Evolutionary conservation across 1,140 invertebrate species (phyloP).

Genomic region (Vanessa atalanta): DNA sequence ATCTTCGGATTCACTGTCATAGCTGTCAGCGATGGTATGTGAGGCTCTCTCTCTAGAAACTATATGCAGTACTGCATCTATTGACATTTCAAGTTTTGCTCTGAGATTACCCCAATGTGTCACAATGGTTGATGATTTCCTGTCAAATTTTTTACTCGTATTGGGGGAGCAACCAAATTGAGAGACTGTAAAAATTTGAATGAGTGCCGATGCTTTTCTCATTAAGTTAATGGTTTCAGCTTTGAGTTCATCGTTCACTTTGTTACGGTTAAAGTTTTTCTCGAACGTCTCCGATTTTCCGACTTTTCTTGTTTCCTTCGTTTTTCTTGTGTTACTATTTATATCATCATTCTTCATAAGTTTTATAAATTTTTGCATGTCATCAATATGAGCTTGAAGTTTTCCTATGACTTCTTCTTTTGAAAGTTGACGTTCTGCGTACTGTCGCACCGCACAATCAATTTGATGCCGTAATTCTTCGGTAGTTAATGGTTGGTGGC

Average conservation of each 20-base stretch:
- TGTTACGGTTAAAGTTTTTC: constrained; percentile 79
- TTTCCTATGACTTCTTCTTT: constrained; percentile 93
- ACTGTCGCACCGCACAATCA: constrained; percentile 86
- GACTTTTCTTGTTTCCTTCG: constrained; percentile 82
- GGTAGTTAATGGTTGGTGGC: constrained; percentile 84
- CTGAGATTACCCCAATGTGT: constrained; percentile 97
- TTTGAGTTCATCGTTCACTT: constrained; percentile 71
- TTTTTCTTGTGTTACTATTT: constrained; percentile 81
- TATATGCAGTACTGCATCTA: constrained; percentile 88
- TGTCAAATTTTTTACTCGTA: constrained; percentile 94
- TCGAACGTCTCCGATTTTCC: constrained; percentile 83
- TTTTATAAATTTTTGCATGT: constrained; percentile 98
- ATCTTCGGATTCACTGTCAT: constrained; percentile 82
- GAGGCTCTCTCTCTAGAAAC: constrained; percentile 80
- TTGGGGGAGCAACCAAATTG: constrained; percentile 96
- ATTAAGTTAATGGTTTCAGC: constrained; percentile 89
- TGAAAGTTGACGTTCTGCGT: constrained; percentile 96
- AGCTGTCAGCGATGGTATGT: constrained; percentile 72
- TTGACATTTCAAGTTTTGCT: constrained; percentile 94
- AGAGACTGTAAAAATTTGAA: constrained; percentile 96
- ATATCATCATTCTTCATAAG: constrained; percentile 94
- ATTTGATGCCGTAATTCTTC: constrained; percentile 85
- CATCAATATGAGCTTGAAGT: constrained; percentile 97
- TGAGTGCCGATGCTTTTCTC: constrained; percentile 91
- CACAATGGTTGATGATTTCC: constrained; percentile 84